Evolutionary conservation across 2,888 invertebrate genomes (phyloP).

Genomic region (Monochamus alternatus): DNA sequence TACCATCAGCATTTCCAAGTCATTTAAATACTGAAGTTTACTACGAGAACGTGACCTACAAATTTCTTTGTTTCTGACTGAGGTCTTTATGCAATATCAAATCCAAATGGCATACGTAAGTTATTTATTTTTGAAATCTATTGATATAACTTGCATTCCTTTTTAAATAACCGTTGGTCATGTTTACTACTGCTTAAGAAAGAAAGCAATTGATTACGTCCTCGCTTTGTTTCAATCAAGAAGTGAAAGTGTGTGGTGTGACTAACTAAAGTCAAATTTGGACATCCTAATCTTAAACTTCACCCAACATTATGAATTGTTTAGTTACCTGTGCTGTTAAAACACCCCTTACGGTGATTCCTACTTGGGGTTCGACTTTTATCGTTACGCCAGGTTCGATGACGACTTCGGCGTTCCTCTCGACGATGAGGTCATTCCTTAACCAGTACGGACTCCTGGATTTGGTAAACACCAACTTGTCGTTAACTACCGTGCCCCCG

Average conservation of each 20-base stretch:
- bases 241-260: background rate
- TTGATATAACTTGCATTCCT: too few species aligned
- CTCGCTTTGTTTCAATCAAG: background rate
- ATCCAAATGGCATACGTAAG: too few species aligned
- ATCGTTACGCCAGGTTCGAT: constrained; percentile 94
- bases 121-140: too few species aligned
- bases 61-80: too few species aligned
- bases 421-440: constrained; percentile 86
- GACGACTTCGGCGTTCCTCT: constrained; percentile 84
- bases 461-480: constrained; percentile 73
- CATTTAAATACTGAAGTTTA: too few species aligned
- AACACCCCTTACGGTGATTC: constrained; percentile 93
- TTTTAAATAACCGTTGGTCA: too few species aligned
- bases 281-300: background rate
- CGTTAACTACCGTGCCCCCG: constrained; percentile 76
- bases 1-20: too few species aligned
- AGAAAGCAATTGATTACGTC: too few species aligned
- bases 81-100: too few species aligned
- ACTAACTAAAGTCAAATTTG: background rate
- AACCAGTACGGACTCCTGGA: constrained; percentile 83
- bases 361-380: constrained; percentile 92
- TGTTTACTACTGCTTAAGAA: too few species aligned
- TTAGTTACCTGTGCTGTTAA: constrained; percentile 90
- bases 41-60: too few species aligned
- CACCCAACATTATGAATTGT: background rate